These are phyloP conservation scores for Spialia ferax DNA, from an alignment of 2,888 invertebrate genomes.

Conservation along the genomic window DNA sequence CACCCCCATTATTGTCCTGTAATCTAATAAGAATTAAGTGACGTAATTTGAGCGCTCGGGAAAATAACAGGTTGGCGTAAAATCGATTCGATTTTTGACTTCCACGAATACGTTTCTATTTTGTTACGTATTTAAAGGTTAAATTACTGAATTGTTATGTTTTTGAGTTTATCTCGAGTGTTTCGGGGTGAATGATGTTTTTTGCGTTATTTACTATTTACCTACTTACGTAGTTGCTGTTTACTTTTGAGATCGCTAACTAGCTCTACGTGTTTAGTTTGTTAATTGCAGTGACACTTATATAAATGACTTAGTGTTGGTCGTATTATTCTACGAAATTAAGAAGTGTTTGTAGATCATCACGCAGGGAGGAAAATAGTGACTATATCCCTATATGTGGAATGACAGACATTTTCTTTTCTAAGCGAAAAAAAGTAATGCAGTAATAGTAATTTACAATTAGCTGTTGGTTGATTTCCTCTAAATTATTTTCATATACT, in stretches of 20 bases:
- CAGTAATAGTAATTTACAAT: too few species aligned
- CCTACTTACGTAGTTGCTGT: background rate
- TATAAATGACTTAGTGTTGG: slow-evolving; percentile 38
- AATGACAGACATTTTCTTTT: background rate
- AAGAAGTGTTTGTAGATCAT: slow-evolving; percentile 11
- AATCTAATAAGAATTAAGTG: slow-evolving; percentile 70
- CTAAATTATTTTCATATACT: too few species aligned
- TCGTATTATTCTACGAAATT: slow-evolving; percentile 27
- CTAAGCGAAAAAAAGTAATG: too few species aligned
- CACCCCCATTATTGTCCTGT: slow-evolving; percentile 70
- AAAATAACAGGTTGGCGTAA: slow-evolving; percentile 64
- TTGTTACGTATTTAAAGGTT: slow-evolving; percentile 45
- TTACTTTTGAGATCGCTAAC: slow-evolving; percentile 5
- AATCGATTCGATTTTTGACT: slow-evolving; percentile 56
- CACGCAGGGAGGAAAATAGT: slow-evolving; percentile 14
- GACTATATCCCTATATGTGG: background rate
- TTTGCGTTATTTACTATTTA: background rate
- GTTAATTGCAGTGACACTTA: slow-evolving; percentile 43
- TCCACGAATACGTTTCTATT: slow-evolving; percentile 52
- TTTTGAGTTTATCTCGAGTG: slow-evolving; percentile 39
- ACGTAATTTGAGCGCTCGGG: slow-evolving; percentile 68
- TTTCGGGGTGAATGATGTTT: slow-evolving; percentile 10
- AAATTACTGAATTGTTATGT: slow-evolving; percentile 39
- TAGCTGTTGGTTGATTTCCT: too few species aligned
- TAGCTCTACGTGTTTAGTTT: slow-evolving; percentile 45